phyloP scores from a whole-genome alignment of 2,113 vertebrate genomes.

The Gobius niger region DNA sequence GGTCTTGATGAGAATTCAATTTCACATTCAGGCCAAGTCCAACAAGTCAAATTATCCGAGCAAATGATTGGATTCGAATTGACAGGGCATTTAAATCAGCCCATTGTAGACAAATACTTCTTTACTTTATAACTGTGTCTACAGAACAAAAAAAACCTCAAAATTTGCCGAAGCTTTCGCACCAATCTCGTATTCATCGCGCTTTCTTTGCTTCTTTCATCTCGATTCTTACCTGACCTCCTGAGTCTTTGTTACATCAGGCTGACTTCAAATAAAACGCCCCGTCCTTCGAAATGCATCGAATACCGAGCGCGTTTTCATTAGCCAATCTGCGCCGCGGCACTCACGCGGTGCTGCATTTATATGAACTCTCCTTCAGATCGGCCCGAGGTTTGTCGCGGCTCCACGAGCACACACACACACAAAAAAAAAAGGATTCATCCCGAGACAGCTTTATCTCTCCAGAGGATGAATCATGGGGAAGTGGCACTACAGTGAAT shows the following conservation, averaged over 20 bases:
- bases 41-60: too few relatives aligned
- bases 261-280: background rate
- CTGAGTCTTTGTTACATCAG: background rate
- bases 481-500: constrained; percentile 35
- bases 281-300: background rate
- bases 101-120: too few relatives aligned
- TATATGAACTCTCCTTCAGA: constrained; percentile 15
- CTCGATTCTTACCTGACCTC: background rate
- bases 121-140: too few relatives aligned
- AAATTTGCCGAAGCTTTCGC: too few relatives aligned
- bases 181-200: background rate
- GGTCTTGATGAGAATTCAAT: too few relatives aligned
- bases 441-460: constrained; percentile 30
- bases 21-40: too few relatives aligned
- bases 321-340: constrained; percentile 3
- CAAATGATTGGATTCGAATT: too few relatives aligned
- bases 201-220: background rate
- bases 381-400: constrained; percentile 16
- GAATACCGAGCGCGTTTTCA: background rate
- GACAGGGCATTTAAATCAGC: too few relatives aligned
- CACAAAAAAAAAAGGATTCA: background rate
- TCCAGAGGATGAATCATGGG: constrained; percentile 46
- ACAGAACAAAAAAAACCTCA: too few relatives aligned
- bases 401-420: background rate
- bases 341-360: background rate